Conservation (phyloP, 2,113 vertebrate species). For the Mesitornis unicolor region DNA sequence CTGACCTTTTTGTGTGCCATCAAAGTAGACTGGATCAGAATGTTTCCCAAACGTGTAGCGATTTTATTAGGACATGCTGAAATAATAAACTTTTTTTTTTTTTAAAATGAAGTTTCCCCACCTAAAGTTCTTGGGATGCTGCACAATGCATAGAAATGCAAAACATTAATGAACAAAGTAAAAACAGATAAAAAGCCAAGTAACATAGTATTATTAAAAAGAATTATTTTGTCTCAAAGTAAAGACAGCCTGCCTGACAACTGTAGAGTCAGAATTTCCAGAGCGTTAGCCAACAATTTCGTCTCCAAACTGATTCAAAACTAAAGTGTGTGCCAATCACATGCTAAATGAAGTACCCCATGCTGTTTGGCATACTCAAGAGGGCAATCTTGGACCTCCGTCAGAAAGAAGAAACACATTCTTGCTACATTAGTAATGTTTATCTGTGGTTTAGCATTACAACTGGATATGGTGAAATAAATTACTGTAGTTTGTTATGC, state of each 20-base stretch:
- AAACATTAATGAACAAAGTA: slow-evolving; percentile 11
- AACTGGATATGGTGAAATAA: slow-evolving; percentile 42
- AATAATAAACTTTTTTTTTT: slow-evolving; percentile 17
- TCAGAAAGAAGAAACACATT: slow-evolving; percentile 59
- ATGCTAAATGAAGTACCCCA: slow-evolving; percentile 51
- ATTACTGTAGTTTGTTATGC: slow-evolving; percentile 27
- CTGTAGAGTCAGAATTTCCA: slow-evolving; percentile 64
- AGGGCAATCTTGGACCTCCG: slow-evolving; percentile 55
- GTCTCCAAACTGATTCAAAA: slow-evolving; percentile 43
- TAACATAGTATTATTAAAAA: slow-evolving; percentile 2
- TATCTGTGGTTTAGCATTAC: slow-evolving; percentile 62
- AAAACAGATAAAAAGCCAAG: slow-evolving; percentile 51
- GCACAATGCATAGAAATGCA: neutral
- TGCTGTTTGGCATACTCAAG: slow-evolving; percentile 60
- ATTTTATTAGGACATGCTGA: neutral
- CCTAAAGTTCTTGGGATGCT: neutral
- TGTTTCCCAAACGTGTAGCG: neutral
- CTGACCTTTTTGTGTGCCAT: neutral
- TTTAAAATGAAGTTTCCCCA: neutral
- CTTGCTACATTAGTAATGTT: slow-evolving; percentile 55
- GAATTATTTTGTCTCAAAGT: slow-evolving; percentile 37
- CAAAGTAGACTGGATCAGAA: neutral
- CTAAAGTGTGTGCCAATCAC: slow-evolving; percentile 45
- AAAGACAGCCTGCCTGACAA: slow-evolving; percentile 37
- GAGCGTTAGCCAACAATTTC: slow-evolving; percentile 55